Percentiles rank a stretch among this genome's conserved stretches.
phyloP scores from a whole-genome alignment of 2,113 vertebrate genomes.

The Natator depressus region DNA sequence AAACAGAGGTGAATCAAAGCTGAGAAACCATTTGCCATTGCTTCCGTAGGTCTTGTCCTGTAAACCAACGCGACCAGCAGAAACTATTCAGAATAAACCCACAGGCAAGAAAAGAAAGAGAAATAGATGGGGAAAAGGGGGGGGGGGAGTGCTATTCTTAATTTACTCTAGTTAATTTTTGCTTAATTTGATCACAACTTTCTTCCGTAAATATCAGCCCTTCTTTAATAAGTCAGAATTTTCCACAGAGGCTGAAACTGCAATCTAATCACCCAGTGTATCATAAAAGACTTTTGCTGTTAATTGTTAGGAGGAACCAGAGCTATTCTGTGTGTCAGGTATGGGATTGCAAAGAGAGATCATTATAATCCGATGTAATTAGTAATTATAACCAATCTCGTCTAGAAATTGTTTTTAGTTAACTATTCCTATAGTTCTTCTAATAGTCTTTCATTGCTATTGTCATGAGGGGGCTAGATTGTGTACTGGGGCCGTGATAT shows the following conservation, averaged over 20 bases:
- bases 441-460: not conserved
- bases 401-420: constrained; percentile 71
- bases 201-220: constrained; percentile 68
- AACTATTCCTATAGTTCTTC: constrained; percentile 61
- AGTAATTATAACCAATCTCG: constrained; percentile 74
- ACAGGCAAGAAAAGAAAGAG: constrained; percentile 21
- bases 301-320: constrained; percentile 70
- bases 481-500: fast-evolving
- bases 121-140: not conserved
- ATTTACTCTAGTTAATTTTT: constrained; percentile 71
- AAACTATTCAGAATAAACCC: not conserved
- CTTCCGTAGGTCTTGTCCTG: not conserved
- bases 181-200: constrained; percentile 74
- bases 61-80: not conserved
- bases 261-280: constrained; percentile 57
- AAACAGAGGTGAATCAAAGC: not conserved
- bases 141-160: not conserved
- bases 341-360: constrained; percentile 70
- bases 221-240: constrained; percentile 58
- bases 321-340: constrained; percentile 68
- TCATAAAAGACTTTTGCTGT: constrained; percentile 57
- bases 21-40: not conserved
- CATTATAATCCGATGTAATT: constrained; percentile 79
- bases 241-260: constrained; percentile 29
- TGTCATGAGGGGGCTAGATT: fast-evolving